Evolutionary conservation across 2,888 invertebrate species (phyloP), one percentile per base, ranked within the genome.

Genomic region (Drosophila koepferae): DNA sequence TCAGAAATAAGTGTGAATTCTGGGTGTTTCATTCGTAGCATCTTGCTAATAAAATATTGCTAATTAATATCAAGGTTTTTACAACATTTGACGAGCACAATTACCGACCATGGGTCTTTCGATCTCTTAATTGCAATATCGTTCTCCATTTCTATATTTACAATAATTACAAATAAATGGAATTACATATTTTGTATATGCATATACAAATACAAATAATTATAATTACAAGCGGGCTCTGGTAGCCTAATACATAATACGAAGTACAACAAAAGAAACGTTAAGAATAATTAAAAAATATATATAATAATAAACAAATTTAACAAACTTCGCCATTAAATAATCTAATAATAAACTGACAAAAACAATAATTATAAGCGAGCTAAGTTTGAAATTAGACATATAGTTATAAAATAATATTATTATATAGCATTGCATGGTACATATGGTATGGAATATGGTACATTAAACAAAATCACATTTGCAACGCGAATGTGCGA

Each of bases 51-150:
- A 58, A 44, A 68, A 80, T 77, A 88, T 85, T 84, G 89, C 87
- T 74, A 67, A 62, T 70, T 85, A 89, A 85, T 89, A 89, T 89
- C 89, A 89, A 74, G 70, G 63, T 72, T 69, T 62, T 60, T 61
- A 73, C 65, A 79, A 65, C 56, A 68, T 63, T 65, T 73, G 53
- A 77, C 72, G 66, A 72, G 44, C 61, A 63, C 28, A 64, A 60
- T 55, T 58, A 20, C 49, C 61, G 40, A 20, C 48, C 36, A 41
- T 58, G 44, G 63, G 58, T 49, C 48, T 62, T 58, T 59, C 53
- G 64, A 63, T 49, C 18, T 44, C 16, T 40, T 20, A 23, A 62
- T 58, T 38, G 53, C 58, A 43, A 73, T 58, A 40, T 49, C 38
- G 28, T 58, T 70, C 46, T 59, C 46, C 40, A 61, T 62, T 69